Conservation (phyloP, 2,113 vertebrate species). For the Thunnus thynnus region DNA sequence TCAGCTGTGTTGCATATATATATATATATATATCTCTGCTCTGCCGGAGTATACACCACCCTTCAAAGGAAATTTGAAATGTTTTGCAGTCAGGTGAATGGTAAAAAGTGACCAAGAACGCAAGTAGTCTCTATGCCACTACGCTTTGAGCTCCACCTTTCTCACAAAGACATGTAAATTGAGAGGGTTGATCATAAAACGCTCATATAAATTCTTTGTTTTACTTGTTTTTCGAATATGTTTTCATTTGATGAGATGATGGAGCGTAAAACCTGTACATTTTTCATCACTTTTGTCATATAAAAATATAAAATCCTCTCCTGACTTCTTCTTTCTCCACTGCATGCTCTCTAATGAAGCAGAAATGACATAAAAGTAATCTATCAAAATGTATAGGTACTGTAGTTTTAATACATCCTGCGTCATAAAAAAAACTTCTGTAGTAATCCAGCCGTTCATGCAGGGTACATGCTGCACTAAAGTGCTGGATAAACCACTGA, state of each 20-base stretch:
- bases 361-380: conserved; percentile 22
- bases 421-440: conserved; percentile 24
- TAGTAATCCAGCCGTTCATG: not conserved
- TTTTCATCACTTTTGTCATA: not conserved
- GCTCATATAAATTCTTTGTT: not conserved
- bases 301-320: too few relatives aligned
- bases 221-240: not conserved
- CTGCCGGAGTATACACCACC: too few relatives aligned
- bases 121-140: too few relatives aligned
- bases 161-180: not conserved
- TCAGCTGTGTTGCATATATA: too few relatives aligned
- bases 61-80: too few relatives aligned
- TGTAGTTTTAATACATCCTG: conserved; percentile 7
- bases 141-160: too few relatives aligned
- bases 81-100: too few relatives aligned
- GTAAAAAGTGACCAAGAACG: too few relatives aligned
- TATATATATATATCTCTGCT: too few relatives aligned
- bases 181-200: not conserved
- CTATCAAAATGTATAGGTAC: conserved; percentile 10
- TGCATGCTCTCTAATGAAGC: conserved; percentile 14
- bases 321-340: not conserved
- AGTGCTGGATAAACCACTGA: conserved; percentile 45
- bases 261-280: not conserved
- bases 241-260: not conserved
- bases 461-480: conserved; percentile 7